phyloP scores from a whole-genome alignment of 2,113 vertebrate genomes.

The Apteryx mantelli region DNA sequence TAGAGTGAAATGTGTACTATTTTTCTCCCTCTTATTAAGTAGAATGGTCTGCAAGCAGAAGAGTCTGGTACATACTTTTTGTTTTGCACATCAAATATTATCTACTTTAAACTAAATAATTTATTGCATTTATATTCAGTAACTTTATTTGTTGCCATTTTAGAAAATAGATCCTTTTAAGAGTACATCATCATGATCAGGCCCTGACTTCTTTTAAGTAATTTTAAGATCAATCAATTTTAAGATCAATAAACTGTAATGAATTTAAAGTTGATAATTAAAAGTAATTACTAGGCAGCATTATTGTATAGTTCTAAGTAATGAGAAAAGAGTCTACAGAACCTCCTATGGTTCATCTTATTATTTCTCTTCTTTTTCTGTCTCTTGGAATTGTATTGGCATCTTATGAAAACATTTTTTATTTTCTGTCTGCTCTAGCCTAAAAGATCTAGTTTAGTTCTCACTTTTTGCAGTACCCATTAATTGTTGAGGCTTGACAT shows the following conservation, averaged over 20 bases:
- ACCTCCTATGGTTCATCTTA: not conserved
- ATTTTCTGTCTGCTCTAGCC: not conserved
- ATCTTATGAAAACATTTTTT: not conserved
- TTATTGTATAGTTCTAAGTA: not conserved
- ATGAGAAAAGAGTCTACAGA: not conserved
- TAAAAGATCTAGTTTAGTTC: not conserved
- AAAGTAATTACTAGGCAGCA: not conserved
- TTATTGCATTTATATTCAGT: not conserved
- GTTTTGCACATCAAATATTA: not conserved
- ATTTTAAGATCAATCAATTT: not conserved
- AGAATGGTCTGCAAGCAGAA: not conserved
- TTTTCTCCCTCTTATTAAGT: not conserved
- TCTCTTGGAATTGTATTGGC: not conserved
- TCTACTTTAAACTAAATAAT: not conserved
- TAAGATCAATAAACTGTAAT: not conserved
- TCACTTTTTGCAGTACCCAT: not conserved
- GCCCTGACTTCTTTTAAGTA: not conserved
- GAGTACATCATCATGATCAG: not conserved
- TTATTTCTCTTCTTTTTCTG: not conserved
- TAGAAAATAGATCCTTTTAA: not conserved
- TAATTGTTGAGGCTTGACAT: not conserved
- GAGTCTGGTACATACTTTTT: not conserved
- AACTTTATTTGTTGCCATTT: not conserved
- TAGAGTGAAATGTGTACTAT: not conserved
- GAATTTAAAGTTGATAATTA: not conserved